Percentiles rank a stretch among this genome's conserved stretches.
phyloP scores from a whole-genome alignment of 2,888 invertebrate genomes.

The Sphaeridia pumilis region DNA sequence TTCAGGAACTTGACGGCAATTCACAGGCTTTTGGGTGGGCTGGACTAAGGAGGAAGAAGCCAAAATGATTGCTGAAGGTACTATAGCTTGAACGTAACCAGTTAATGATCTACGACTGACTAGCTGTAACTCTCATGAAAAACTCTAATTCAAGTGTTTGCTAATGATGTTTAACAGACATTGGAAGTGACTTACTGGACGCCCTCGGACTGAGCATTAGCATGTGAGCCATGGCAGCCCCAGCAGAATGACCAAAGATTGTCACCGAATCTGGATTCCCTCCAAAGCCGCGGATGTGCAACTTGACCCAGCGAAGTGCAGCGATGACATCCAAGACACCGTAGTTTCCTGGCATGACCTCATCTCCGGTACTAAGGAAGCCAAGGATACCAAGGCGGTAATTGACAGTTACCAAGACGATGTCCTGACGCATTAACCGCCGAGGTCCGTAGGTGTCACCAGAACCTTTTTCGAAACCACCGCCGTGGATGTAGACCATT shows the following conservation, averaged over 20 bases:
- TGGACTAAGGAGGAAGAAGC: too few relatives aligned
- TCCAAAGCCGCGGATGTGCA: slow-evolving; percentile 9
- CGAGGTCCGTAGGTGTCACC: slow-evolving; percentile 47
- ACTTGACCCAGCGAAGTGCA: slow-evolving; percentile 13
- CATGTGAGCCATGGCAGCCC: slow-evolving; percentile 44
- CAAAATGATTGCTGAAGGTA: too few relatives aligned
- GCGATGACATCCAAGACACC: slow-evolving; percentile 20
- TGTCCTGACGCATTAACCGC: slow-evolving; percentile 51
- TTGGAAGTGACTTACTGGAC: slow-evolving; percentile 19
- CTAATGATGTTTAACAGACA: too few relatives aligned
- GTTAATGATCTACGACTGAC: too few relatives aligned
- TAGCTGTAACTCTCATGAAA: too few relatives aligned
- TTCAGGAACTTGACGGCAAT: too few relatives aligned
- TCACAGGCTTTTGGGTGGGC: too few relatives aligned
- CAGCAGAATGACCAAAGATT: slow-evolving; percentile 44
- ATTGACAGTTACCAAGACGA: slow-evolving; percentile 56
- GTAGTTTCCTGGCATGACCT: slow-evolving; percentile 21
- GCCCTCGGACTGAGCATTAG: slow-evolving; percentile 46
- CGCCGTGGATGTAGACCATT: slow-evolving; percentile 55
- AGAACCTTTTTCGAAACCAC: slow-evolving; percentile 57
- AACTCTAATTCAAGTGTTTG: too few relatives aligned
- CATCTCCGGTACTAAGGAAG: slow-evolving; percentile 21
- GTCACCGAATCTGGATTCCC: slow-evolving; percentile 42
- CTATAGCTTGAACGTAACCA: too few relatives aligned
- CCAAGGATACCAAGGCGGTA: slow-evolving; percentile 47